Evolutionary conservation across 2,113 vertebrate genomes (phyloP).

Genomic region (Diphyllodes magnificus): DNA sequence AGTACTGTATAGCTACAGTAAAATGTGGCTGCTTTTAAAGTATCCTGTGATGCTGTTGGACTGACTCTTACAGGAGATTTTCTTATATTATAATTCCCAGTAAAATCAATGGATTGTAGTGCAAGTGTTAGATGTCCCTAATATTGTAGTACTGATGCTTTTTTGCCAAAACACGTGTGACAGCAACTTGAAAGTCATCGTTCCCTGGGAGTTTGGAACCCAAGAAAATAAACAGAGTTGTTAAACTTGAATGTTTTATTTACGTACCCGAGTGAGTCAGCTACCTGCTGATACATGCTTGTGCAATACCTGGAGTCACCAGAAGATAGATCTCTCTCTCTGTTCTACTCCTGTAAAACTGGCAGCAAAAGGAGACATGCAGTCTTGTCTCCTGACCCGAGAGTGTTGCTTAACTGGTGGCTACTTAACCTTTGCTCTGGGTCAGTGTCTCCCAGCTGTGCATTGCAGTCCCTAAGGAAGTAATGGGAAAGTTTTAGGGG

Average conservation of each 20-base stretch:
- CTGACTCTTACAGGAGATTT: neutral
- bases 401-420: neutral
- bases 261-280: fast-evolving
- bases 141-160: neutral
- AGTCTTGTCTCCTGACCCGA: neutral
- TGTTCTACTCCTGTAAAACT: neutral
- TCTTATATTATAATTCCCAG: neutral
- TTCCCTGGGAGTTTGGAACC: neutral
- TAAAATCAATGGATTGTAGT: neutral
- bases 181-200: neutral
- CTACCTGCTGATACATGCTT: fast-evolving
- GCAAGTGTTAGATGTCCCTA: neutral
- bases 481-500: neutral
- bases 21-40: neutral
- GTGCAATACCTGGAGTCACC: neutral
- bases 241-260: neutral
- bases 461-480: neutral
- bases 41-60: neutral
- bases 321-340: neutral
- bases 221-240: neutral
- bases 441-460: neutral
- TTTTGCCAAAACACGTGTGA: neutral
- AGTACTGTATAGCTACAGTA: neutral
- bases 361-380: neutral
- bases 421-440: neutral